A percentile compares a stretch with the other conserved stretches of the same genome.
These are phyloP conservation scores for Chiloscyllium punctatum DNA, from an alignment of 2,797 vertebrate species.

Conservation along the genomic window DNA sequence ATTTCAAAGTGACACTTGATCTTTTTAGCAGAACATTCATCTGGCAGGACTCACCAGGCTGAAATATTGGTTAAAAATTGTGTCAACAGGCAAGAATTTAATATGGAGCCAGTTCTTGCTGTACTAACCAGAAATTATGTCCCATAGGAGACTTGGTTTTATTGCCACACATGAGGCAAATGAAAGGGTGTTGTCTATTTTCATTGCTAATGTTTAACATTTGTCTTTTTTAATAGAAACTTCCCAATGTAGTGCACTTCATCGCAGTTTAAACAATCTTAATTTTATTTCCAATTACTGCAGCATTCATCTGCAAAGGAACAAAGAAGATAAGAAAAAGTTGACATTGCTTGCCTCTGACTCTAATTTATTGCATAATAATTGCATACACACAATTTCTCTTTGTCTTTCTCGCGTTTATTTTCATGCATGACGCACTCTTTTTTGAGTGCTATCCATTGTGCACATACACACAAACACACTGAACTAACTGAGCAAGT, in stretches of 20 bases:
- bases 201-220: background rate
- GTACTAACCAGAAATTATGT: background rate
- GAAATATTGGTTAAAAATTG: background rate
- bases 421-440: too few species aligned
- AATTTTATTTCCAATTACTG: background rate
- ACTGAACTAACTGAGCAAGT: too few species aligned
- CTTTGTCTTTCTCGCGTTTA: background rate
- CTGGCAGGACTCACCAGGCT: background rate
- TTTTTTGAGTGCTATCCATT: too few species aligned
- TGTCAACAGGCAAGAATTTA: background rate
- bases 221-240: background rate
- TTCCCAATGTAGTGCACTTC: background rate
- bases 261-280: background rate
- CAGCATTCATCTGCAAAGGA: background rate
- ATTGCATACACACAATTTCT: too few species aligned
- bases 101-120: background rate
- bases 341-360: background rate
- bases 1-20: background rate
- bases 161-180: background rate
- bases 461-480: too few species aligned
- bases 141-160: background rate
- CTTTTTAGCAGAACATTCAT: constrained; percentile 18
- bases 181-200: constrained; percentile 26
- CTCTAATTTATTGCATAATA: background rate
- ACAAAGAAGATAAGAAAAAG: background rate